Evolutionary conservation across 2,888 invertebrate species (phyloP), one percentile per base, ranked within the genome.

Genomic region (Gymnocheta viridis): DNA sequence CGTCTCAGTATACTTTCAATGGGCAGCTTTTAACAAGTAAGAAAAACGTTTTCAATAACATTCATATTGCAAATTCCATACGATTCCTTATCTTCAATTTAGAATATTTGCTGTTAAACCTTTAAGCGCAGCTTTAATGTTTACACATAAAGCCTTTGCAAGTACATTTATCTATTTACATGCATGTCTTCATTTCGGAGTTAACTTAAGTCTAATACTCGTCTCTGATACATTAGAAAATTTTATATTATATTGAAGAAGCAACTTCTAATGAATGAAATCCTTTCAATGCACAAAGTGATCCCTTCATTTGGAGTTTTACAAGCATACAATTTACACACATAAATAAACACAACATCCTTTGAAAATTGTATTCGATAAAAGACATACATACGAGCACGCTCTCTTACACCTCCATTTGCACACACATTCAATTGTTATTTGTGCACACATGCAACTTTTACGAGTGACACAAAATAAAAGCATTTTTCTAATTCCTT

Each of bases 351-450:
- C 41, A 56, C 47, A 67, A 19, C 47, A 58, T 77, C 58, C 27
- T 67, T 47, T 27, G 76, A 35, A 66, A 56, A 76, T n/a, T n/a
- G 5, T 76, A 66, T 66, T 56, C 44, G 56, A 76, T 76, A 69
- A 78, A 19, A 60, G n/a, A 32, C 22, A 35, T 12, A 38, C 24
- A 41, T 17, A 14, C 4, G 0, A 12, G 1, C 27, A 32, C 4
- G 1, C 4, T n/a, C 17, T 22, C 54, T 14, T 2, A 14, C 49
- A 19, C 73, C 41, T 24, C 19, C 27, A 58, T 24, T 24, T 49
- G n/a, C 1, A 12, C n/a, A 12, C n/a, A 44, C 44, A 70, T 47
- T 49, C 38, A 58, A 47, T 12, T 41, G 38, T 69, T 22, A 51
- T 62, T 69, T 49, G 12, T 22, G 44, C 27, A 22, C 38, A 70